These are phyloP conservation scores for Crenichthys baileyi DNA, from an alignment of 2,797 vertebrate genomes.

Conservation along the genomic window DNA sequence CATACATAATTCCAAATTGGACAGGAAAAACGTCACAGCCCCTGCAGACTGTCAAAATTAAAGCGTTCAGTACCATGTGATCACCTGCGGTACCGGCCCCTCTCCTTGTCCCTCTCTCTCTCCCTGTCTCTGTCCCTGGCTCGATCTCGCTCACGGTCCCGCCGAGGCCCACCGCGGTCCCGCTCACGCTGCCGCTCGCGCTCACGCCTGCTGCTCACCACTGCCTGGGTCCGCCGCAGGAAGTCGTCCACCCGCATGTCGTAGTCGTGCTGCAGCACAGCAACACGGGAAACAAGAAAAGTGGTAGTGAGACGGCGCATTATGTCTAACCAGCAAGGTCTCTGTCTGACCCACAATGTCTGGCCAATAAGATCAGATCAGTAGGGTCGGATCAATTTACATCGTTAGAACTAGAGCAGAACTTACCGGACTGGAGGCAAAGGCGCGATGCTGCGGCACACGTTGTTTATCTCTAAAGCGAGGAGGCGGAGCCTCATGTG, in stretches of 20 bases:
- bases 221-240: conserved; percentile 94
- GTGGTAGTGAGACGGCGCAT: background rate
- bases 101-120: conserved; percentile 86
- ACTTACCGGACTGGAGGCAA: conserved; percentile 80
- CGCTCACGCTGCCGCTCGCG: conserved; percentile 89
- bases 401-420: background rate
- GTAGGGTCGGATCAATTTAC: too few species aligned
- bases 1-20: conserved; percentile 14
- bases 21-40: conserved; percentile 13
- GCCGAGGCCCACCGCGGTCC: conserved; percentile 68
- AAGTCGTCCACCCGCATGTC: conserved; percentile 99
- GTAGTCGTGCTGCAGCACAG: conserved; percentile 90
- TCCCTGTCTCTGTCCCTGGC: conserved; percentile 90
- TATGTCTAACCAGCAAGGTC: background rate
- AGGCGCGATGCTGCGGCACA: conserved; percentile 82
- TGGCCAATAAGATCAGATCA: background rate
- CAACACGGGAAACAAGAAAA: background rate
- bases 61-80: conserved; percentile 5
- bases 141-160: conserved; percentile 79
- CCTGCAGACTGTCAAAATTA: conserved; percentile 37
- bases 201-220: conserved; percentile 91
- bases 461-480: conserved; percentile 94
- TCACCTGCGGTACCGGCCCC: conserved; percentile 93
- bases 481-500: conserved; percentile 84
- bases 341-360: background rate